These are phyloP conservation scores for Cheilosia urbana DNA, from an alignment of 2,888 invertebrate species.

Conservation along the genomic window DNA sequence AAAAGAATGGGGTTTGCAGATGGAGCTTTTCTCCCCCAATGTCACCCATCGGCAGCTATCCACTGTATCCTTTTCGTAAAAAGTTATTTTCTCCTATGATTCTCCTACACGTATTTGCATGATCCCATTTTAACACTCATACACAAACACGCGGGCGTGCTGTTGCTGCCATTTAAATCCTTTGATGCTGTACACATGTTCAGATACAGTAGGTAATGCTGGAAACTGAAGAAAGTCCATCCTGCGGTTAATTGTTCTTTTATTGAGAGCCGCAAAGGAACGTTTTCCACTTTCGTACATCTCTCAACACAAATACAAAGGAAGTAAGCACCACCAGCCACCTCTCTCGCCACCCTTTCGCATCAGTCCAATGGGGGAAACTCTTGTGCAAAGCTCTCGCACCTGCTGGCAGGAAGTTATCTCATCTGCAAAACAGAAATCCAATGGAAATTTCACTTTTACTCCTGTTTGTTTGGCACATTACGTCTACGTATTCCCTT, in stretches of 20 bases:
- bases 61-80: conserved; percentile 47
- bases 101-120: conserved; percentile 59
- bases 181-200: conserved; percentile 51
- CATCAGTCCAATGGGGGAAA: conserved; percentile 9
- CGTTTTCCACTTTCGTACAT: background rate
- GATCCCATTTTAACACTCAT: conserved; percentile 52
- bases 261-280: conserved; percentile 8
- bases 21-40: conserved; percentile 60
- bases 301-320: conserved; percentile 55
- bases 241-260: conserved; percentile 30
- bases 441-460: conserved; percentile 64
- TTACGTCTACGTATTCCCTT: conserved; percentile 26
- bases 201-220: conserved; percentile 13
- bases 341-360: background rate
- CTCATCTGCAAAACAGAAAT: conserved; percentile 41
- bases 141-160: conserved; percentile 16
- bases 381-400: conserved; percentile 52
- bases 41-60: background rate
- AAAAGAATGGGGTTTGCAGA: conserved; percentile 68
- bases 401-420: conserved; percentile 19
- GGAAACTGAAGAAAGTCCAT: conserved; percentile 4
- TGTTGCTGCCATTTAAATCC: conserved; percentile 37
- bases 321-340: background rate
- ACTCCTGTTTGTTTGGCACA: conserved; percentile 31
- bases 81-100: conserved; percentile 54